These are phyloP conservation scores for Dendrolimus kikuchii DNA, from an alignment of 1,140 invertebrate species.

Conservation along the genomic window DNA sequence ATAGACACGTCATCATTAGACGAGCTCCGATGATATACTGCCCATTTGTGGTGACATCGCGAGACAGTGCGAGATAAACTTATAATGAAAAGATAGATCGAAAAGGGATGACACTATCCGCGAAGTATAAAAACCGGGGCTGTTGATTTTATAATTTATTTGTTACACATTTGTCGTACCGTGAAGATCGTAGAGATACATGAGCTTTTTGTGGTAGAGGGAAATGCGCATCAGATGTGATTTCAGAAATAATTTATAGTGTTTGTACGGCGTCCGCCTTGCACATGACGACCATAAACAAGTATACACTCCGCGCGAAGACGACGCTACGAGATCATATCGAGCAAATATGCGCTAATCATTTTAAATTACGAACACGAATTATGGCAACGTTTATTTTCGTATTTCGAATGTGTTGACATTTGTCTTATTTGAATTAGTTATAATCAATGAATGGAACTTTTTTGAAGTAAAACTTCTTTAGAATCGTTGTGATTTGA, in stretches of 20 bases:
- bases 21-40: conserved; percentile 57
- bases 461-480: too few species aligned
- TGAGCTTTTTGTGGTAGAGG: conserved; percentile 62
- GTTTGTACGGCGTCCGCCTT: conserved; percentile 54
- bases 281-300: conserved; percentile 42
- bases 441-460: too few species aligned
- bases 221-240: conserved; percentile 65
- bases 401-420: too few species aligned
- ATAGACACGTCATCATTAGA: conserved; percentile 61
- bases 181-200: conserved; percentile 68
- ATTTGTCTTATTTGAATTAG: too few species aligned
- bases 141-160: conserved; percentile 72
- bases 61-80: conserved; percentile 32
- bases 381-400: neutral
- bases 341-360: neutral
- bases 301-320: conserved; percentile 15
- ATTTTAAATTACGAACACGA: conserved; percentile 7
- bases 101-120: conserved; percentile 37
- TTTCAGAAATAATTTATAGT: conserved; percentile 69
- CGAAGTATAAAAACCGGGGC: conserved; percentile 56
- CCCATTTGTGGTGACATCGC: conserved; percentile 49
- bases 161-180: conserved; percentile 71
- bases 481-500: too few species aligned
- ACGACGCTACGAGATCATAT: neutral
- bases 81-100: conserved; percentile 11